Conservation (phyloP, 2,797 vertebrate genomes). For the Coregonus ussuriensis region DNA sequence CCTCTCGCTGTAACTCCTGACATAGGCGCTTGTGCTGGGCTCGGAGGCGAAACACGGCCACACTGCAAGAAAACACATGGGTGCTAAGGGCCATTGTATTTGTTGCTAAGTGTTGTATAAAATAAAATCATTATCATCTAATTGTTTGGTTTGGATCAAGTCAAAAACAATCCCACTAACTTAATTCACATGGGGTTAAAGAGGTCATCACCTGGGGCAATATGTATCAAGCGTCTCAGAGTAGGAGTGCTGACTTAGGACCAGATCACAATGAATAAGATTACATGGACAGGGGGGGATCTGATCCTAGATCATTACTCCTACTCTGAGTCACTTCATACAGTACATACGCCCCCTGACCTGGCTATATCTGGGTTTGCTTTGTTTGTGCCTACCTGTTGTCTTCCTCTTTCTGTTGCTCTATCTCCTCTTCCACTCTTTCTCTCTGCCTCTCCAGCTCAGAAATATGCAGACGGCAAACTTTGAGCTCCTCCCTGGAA, state of each 20-base stretch:
- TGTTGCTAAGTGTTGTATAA: constrained; percentile 1
- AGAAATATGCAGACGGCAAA: constrained; percentile 70
- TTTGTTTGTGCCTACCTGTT: constrained; percentile 71
- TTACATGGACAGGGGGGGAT: not conserved
- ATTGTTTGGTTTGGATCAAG: not conserved
- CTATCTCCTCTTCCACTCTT: constrained; percentile 67
- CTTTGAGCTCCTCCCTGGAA: constrained; percentile 72
- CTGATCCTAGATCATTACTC: not conserved
- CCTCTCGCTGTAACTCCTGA: constrained; percentile 74
- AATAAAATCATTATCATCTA: not conserved
- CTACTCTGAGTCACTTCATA: not conserved
- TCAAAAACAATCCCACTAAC: not conserved
- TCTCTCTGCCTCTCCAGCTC: constrained; percentile 72
- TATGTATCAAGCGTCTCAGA: not conserved
- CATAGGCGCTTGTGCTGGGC: constrained; percentile 67
- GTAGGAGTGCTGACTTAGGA: not conserved
- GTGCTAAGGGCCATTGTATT: not conserved
- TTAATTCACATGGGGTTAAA: not conserved
- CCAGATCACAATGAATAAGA: not conserved
- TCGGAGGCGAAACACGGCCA: constrained; percentile 74
- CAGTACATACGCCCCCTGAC: not conserved
- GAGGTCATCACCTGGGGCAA: not conserved
- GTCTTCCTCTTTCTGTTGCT: constrained; percentile 65
- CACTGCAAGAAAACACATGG: constrained; percentile 57
- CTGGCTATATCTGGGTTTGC: not conserved